phyloP scores from a whole-genome alignment of 2,888 invertebrate genomes.

The Drosophila subquinaria region DNA sequence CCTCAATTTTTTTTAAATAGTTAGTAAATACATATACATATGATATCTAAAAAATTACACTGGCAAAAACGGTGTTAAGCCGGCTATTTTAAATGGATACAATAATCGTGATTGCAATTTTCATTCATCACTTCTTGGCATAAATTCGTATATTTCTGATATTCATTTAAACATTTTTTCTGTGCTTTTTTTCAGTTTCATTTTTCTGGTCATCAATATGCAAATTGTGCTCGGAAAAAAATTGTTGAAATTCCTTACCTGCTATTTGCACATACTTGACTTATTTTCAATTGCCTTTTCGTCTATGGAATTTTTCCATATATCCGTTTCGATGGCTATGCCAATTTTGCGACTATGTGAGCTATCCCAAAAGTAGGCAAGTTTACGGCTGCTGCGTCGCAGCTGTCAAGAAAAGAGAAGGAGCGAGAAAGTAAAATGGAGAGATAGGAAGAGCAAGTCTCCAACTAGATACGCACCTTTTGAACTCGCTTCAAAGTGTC shows the following conservation, averaged over 20 bases:
- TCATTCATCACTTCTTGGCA: not conserved
- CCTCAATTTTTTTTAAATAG: no score
- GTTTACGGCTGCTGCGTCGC: constrained; percentile 35
- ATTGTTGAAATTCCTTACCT: constrained; percentile 30
- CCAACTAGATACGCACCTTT: constrained; percentile 66
- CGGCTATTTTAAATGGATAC: not conserved
- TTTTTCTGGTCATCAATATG: constrained; percentile 38
- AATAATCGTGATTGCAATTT: not conserved
- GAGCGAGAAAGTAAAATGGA: not conserved
- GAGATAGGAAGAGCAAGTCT: constrained; percentile 14
- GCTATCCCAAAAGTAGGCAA: constrained; percentile 35
- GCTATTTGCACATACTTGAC: constrained; percentile 39
- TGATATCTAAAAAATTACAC: not conserved
- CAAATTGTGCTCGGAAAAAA: constrained; percentile 36
- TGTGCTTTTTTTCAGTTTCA: not conserved
- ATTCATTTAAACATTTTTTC: not conserved
- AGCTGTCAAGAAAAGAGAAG: constrained; percentile 28
- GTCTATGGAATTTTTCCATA: constrained; percentile 30
- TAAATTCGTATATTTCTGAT: not conserved
- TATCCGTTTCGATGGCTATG: constrained; percentile 26
- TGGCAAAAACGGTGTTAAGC: no score
- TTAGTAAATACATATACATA: not conserved
- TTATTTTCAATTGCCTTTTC: constrained; percentile 42
- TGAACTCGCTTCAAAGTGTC: constrained; percentile 64
- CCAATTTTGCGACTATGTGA: constrained; percentile 14